These are phyloP conservation scores for Felis chaus DNA, from an alignment of 2,113 vertebrate genomes.

Conservation along the genomic window DNA sequence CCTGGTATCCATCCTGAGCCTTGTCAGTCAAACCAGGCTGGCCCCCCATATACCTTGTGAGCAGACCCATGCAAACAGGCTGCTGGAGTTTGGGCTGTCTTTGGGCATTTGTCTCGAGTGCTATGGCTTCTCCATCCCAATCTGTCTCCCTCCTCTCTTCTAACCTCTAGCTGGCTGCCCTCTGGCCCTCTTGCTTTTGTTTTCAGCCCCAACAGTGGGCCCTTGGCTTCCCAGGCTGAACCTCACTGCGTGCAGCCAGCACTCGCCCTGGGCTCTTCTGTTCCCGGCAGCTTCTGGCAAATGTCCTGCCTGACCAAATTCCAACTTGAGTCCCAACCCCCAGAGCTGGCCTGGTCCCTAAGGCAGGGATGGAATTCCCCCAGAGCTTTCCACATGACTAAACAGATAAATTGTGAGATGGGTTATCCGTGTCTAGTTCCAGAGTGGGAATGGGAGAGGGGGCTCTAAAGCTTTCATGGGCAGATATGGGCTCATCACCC, in stretches of 20 bases:
- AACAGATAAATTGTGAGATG: neutral
- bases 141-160: neutral
- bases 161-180: fast-evolving
- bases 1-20: neutral
- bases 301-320: neutral
- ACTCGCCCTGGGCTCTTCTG: neutral
- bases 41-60: fast-evolving
- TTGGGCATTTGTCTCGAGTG: neutral
- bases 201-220: neutral
- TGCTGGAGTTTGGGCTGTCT: neutral
- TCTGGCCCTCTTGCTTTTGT: neutral
- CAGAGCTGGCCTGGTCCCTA: fast-evolving
- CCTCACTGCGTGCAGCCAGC: neutral
- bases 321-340: neutral
- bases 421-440: neutral
- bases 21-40: neutral
- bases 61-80: neutral
- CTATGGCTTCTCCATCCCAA: neutral
- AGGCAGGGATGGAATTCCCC: no score
- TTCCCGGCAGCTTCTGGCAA: neutral
- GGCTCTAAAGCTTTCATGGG: neutral
- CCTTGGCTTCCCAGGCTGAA: neutral
- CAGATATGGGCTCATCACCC: neutral
- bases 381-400: neutral
- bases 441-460: fast-evolving